phyloP scores from a whole-genome alignment of 2,113 vertebrate genomes.

The Sitta europaea region DNA sequence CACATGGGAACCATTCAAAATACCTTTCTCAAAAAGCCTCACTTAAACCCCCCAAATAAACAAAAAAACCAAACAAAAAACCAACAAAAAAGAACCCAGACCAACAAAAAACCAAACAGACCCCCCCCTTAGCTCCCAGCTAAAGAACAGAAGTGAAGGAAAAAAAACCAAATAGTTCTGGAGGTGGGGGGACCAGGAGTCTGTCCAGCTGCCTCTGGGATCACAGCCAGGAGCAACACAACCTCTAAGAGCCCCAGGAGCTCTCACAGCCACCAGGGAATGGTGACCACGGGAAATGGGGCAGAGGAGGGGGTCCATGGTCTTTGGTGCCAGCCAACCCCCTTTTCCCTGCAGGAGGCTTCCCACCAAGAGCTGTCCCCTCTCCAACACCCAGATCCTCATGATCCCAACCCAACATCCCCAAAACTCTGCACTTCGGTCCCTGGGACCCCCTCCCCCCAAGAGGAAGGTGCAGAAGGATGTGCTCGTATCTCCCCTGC shows the following conservation, averaged over 20 bases:
- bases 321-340: background rate
- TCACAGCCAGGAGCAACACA: background rate
- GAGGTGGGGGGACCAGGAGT: background rate
- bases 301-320: background rate
- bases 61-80: accelerated
- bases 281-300: background rate
- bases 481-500: background rate
- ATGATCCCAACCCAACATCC: background rate
- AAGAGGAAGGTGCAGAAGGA: background rate
- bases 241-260: background rate
- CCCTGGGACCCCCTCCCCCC: background rate
- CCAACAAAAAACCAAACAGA: too few species aligned
- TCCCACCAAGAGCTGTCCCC: background rate
- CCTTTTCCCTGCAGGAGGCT: background rate
- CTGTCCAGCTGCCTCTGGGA: background rate
- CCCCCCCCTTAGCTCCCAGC: background rate
- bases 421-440: background rate
- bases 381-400: background rate
- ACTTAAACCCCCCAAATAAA: background rate
- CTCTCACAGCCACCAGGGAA: background rate
- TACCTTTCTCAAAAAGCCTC: background rate
- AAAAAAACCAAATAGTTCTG: background rate
- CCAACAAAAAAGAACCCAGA: too few species aligned
- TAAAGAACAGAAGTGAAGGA: background rate
- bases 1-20: accelerated